Evolutionary conservation across 2,888 invertebrate genomes (phyloP).

Genomic region (Pandemis heparana): DNA sequence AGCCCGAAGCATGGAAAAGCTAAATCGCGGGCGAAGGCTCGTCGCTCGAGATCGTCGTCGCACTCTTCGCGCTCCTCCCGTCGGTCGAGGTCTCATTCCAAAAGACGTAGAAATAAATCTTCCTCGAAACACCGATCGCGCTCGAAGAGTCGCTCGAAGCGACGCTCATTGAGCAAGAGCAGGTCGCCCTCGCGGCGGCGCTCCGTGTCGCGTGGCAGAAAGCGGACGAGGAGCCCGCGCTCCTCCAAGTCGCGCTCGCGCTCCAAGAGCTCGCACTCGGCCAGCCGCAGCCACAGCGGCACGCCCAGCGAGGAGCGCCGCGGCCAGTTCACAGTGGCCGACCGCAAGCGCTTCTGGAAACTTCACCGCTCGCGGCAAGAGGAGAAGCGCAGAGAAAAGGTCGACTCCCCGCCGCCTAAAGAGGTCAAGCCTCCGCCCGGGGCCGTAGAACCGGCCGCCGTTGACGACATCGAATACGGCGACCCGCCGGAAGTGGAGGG

Average conservation of each 20-base stretch:
- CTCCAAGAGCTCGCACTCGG: constrained; percentile 60
- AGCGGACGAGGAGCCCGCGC: constrained; percentile 52
- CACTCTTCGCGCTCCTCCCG: constrained; percentile 59
- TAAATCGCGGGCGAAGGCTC: constrained; percentile 52
- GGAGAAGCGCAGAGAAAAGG: constrained; percentile 55
- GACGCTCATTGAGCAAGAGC: constrained; percentile 56
- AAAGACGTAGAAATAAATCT: constrained; percentile 57
- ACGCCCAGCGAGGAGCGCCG: constrained; percentile 73
- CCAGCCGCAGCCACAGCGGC: constrained; percentile 60
- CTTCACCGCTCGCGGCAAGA: constrained; percentile 69
- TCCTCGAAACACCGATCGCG: constrained; percentile 59
- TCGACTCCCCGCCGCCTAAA: constrained; percentile 68
- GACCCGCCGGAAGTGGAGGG: constrained; percentile 80
- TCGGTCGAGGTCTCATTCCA: constrained; percentile 58
- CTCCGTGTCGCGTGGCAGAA: constrained; percentile 61
- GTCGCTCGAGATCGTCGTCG: constrained; percentile 52
- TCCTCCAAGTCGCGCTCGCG: constrained; percentile 59
- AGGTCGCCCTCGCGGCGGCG: constrained; percentile 57
- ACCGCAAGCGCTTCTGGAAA: constrained; percentile 80
- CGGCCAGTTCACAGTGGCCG: constrained; percentile 80
- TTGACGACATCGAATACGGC: constrained; percentile 76
- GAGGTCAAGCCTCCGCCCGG: constrained; percentile 77
- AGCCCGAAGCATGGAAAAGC: constrained; percentile 58
- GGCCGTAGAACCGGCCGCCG: constrained; percentile 66
- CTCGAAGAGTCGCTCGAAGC: constrained; percentile 61